Percentiles rank a stretch among this genome's conserved stretches.
Evolutionary conservation across 2,888 invertebrate species (phyloP).

Genomic region (Euzetes globulus): DNA sequence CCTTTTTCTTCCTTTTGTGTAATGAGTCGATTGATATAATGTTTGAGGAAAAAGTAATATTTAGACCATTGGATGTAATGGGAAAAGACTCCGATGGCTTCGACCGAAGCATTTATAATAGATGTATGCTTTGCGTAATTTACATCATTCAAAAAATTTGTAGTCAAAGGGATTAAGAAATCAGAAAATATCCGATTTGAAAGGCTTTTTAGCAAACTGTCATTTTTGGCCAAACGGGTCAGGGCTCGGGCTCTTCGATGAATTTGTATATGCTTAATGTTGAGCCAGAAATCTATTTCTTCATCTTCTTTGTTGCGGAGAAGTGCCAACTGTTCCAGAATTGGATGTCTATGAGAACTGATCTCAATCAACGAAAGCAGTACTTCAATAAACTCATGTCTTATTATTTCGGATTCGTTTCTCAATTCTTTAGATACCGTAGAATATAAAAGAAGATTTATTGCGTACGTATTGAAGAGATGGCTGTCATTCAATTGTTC

Average conservation of each 20-base stretch:
- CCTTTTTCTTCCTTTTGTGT: slow-evolving; percentile 55
- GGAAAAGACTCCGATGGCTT: slow-evolving; percentile 66
- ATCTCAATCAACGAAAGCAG: slow-evolving; percentile 60
- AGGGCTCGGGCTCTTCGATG: slow-evolving; percentile 78
- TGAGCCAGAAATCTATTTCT: slow-evolving; percentile 91
- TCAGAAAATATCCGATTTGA: slow-evolving; percentile 45
- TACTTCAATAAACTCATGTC: slow-evolving; percentile 69
- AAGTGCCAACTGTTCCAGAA: slow-evolving; percentile 46
- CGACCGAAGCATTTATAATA: slow-evolving; percentile 74
- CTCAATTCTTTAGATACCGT: slow-evolving; percentile 65
- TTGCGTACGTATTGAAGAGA: slow-evolving; percentile 31
- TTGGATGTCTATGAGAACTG: slow-evolving; percentile 40
- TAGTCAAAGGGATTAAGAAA: slow-evolving; percentile 74
- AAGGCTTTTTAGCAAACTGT: slow-evolving; percentile 43
- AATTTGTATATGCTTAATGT: slow-evolving; percentile 66
- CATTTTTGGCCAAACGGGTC: slow-evolving; percentile 53
- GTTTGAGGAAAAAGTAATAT: slow-evolving; percentile 71
- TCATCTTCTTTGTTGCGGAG: slow-evolving; percentile 59
- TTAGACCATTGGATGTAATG: slow-evolving; percentile 77
- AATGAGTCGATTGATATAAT: slow-evolving; percentile 68
- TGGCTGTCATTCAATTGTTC: background rate
- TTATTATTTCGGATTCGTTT: slow-evolving; percentile 56
- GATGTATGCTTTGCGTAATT: slow-evolving; percentile 67
- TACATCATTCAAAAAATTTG: slow-evolving; percentile 69
- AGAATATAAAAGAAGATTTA: slow-evolving; percentile 43